Conservation (phyloP, 2,113 vertebrate species). For the Ageneiosus marmoratus region DNA sequence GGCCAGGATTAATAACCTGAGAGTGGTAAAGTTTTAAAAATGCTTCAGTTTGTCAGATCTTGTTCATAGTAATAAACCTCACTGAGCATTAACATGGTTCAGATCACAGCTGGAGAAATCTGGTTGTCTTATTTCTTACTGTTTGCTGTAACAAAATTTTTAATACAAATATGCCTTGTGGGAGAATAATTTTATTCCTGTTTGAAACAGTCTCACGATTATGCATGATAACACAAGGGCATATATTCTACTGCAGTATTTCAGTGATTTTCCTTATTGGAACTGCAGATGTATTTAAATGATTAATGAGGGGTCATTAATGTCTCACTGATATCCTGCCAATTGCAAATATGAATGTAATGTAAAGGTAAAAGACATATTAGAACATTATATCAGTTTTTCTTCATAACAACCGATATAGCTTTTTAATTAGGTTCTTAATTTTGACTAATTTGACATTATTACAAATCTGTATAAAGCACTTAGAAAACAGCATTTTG, state of each 20-base stretch:
- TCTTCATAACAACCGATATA: not conserved
- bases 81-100: slow-evolving; percentile 2
- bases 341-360: not conserved
- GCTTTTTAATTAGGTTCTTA: too few species aligned
- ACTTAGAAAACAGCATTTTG: not conserved
- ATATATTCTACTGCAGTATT: slow-evolving; percentile 6
- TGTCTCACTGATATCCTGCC: not conserved
- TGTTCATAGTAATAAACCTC: slow-evolving; percentile 2
- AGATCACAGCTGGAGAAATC: slow-evolving; percentile 2
- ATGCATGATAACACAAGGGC: not conserved
- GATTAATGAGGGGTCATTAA: not conserved
- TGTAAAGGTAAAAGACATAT: not conserved
- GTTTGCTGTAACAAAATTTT: not conserved
- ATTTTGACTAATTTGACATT: too few species aligned
- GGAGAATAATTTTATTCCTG: not conserved
- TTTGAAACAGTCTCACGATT: not conserved
- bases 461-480: not conserved
- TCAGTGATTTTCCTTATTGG: not conserved
- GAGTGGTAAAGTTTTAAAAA: slow-evolving; percentile 22
- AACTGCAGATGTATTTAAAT: not conserved
- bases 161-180: not conserved
- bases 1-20: slow-evolving; percentile 23
- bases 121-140: not conserved
- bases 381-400: not conserved
- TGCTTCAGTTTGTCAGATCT: slow-evolving; percentile 24